Evolutionary conservation across 2,797 vertebrate species (phyloP), one percentile per base, ranked within the genome.

Genomic region (Danio kyathit): DNA sequence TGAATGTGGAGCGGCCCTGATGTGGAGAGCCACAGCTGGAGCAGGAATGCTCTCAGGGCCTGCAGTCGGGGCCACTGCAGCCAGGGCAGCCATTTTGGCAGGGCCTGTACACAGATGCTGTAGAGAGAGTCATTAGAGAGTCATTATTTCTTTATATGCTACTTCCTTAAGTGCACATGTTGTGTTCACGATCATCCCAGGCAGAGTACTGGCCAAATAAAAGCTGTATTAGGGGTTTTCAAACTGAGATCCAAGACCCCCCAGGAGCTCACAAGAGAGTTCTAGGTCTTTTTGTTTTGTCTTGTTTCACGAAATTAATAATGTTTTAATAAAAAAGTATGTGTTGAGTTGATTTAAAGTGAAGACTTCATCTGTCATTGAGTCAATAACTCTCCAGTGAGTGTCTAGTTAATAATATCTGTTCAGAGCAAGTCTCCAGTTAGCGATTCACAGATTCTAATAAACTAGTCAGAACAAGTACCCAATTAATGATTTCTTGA

Each of bases 11-110:
- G 75, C 85, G 73, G 88, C 48, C 84, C 88, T 86, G 84, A 83
- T 85, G 89, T 88, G 89, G 91, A 91, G 88, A 90, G 89, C 88
- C 90, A 90, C 93, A 94, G 92, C 92, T 93, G 94, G 91, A 88
- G 90, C 85, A 90, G 91, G 92, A 94, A 94, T 93, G 92, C 88
- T 88, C 79, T 17, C 54, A 79, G 76, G 86, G 80, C 63, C 88
- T 89, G 83, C 75, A 74, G 87, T 87, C 88, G 89, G 91, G 80
- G 89, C 82, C 87, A 89, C 87, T 77, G 87, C 83, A 87, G 91
- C 88, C 88, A 87, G 81, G 74, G 86, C 90, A 86, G 87, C 89
- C 77, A 46, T 60, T 81, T 88, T 88, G 90, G 91, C 89, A 89
- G 89, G 88, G 88, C 82, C 83, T 82, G 86, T 80, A 83, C 65